Evolutionary conservation across 2,888 invertebrate genomes (phyloP), one percentile per base, ranked within the genome.

Genomic region (Heliconius sara): DNA sequence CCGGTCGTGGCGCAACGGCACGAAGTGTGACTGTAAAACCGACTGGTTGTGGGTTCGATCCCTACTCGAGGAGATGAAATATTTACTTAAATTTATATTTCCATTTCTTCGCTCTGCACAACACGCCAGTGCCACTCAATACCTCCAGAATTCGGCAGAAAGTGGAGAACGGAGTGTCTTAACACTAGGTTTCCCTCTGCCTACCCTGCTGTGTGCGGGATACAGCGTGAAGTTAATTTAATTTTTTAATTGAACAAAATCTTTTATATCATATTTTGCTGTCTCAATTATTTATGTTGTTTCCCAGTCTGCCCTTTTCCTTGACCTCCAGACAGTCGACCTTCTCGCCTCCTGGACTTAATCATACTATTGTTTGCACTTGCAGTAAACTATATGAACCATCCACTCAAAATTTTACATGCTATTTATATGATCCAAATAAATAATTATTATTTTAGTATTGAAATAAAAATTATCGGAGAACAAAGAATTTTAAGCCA

Each of bases 301-400:
- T 79, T 77, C 80, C 75, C 78, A 68, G 74, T 82, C 76, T 65
- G 81, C 78, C 81, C 83, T 83, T 83, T 88, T 86, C 83, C 79
- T 82, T 88, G 93, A 91, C 94, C 94, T 94, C 94, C 86, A 94
- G 94, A 94, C 94, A 83, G 85, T 81, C 83, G 83, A 84, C 85
- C 84, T 83, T 80, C 81, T 81, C 82, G 82, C 80, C 84, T 82
- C 76, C 81, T 80, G 80, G 80, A 81, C 76, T 78, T 76, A 79
- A 75, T 80, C 76, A 71, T 70, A 75, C 75, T 77, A 77, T 77
- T 74, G 79, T 81, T 81, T 79, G 78, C 75, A 78, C 75, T 78
- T 78, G 79, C 72, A 76, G 60, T 80, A 78, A 74, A 78, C 39
- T 67, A 22, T 43, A 25, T 52, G 60, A n/a, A 65, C 30, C 57